Conservation (phyloP, 2,113 vertebrate genomes). For the Rhizomys pruinosus region DNA sequence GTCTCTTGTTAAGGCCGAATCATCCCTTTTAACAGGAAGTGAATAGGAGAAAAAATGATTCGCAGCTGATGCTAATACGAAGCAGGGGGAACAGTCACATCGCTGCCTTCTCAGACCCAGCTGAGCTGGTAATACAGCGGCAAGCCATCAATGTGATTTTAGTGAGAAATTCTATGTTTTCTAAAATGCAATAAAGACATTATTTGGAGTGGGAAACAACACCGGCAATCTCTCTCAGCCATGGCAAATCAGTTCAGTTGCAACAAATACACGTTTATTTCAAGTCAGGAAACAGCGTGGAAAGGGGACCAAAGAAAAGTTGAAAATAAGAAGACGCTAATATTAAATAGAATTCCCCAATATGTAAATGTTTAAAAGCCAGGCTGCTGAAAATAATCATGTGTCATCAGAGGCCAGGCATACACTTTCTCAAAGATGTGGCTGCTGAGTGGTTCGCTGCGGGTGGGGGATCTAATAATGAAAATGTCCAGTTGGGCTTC, state of each 20-base stretch:
- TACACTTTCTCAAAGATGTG: conserved; percentile 37
- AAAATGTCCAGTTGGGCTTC: neutral
- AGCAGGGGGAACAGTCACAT: neutral
- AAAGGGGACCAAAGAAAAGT: conserved; percentile 44
- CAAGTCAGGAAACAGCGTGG: conserved; percentile 49
- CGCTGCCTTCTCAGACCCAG: conserved; percentile 18
- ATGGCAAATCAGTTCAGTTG: conserved; percentile 46
- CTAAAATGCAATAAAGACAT: conserved; percentile 61
- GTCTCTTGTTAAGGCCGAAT: conserved; percentile 35
- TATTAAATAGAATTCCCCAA: conserved; percentile 65
- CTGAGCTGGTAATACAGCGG: neutral
- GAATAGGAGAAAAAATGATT: conserved; percentile 55
- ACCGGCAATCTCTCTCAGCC: conserved; percentile 38
- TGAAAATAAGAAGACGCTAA: conserved; percentile 47
- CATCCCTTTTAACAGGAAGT: conserved; percentile 58
- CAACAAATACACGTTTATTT: conserved; percentile 51
- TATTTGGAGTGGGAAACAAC: conserved; percentile 34
- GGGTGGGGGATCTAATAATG: conserved; percentile 29
- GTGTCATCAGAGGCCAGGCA: conserved; percentile 48
- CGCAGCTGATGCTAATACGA: conserved; percentile 46
- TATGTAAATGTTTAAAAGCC: too few relatives aligned
- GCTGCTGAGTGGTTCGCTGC: neutral
- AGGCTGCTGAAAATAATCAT: neutral
- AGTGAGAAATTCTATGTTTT: conserved; percentile 66
- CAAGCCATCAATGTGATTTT: conserved; percentile 39